These are phyloP conservation scores for Limosa lapponica DNA, from an alignment of 2,797 vertebrate genomes.

Conservation along the genomic window DNA sequence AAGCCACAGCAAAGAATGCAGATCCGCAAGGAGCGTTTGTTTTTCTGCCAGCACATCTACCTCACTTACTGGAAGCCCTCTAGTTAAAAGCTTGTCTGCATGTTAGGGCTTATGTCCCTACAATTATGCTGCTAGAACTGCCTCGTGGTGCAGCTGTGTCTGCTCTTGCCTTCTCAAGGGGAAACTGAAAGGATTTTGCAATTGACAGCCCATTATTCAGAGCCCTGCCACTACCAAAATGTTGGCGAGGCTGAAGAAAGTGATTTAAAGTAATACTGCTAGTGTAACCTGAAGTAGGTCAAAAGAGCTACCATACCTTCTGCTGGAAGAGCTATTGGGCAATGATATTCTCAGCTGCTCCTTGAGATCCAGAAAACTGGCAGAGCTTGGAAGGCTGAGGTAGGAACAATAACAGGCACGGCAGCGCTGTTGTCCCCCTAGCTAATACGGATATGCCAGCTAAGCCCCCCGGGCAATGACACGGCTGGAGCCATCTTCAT, in stretches of 20 bases:
- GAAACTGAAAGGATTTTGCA: not conserved
- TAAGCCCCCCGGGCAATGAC: not conserved
- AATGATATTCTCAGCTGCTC: not conserved
- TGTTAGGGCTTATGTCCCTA: not conserved
- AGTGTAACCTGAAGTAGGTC: not conserved
- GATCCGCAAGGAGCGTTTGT: not conserved
- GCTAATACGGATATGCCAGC: not conserved
- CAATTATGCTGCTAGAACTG: not conserved
- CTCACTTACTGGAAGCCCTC: not conserved
- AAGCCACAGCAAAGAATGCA: not conserved
- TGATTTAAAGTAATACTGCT: not conserved
- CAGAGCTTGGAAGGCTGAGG: not conserved
- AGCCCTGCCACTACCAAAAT: not conserved
- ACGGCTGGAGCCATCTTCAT: not conserved
- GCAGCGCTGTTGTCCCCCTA: not conserved
- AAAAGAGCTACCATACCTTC: not conserved
- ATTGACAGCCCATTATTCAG: not conserved
- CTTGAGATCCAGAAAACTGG: not conserved
- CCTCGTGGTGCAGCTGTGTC: not conserved
- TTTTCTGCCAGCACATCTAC: not conserved
- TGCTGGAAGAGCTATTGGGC: not conserved
- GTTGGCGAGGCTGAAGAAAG: not conserved
- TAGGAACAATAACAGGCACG: fast-evolving
- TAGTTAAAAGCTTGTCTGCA: not conserved
- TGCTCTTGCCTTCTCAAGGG: not conserved